Evolutionary conservation across 2,888 invertebrate species (phyloP).

Genomic region (Torymus auratus): DNA sequence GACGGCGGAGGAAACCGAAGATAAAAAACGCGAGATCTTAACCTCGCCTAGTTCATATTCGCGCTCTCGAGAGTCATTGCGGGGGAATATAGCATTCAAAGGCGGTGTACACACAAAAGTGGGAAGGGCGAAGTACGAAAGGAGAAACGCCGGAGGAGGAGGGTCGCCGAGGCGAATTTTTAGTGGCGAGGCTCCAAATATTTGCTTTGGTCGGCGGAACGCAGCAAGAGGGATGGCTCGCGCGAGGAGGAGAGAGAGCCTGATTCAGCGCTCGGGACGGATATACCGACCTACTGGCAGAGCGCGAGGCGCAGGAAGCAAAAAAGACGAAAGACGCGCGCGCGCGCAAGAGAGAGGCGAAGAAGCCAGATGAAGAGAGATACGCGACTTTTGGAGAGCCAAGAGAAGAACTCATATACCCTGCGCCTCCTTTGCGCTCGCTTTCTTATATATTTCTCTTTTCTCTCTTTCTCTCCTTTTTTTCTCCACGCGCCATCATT

Average conservation of each 20-base stretch:
- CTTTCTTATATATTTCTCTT: slow-evolving; percentile 57
- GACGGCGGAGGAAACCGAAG: slow-evolving; percentile 17
- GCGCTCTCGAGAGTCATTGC: slow-evolving; percentile 37
- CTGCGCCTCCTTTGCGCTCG: slow-evolving; percentile 17
- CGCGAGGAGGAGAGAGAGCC: slow-evolving; percentile 29
- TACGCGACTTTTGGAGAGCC: slow-evolving; percentile 56
- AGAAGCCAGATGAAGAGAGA: slow-evolving; percentile 59
- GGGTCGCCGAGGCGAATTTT: slow-evolving; percentile 67
- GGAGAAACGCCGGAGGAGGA: too few species aligned
- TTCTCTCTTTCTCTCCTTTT: slow-evolving; percentile 55
- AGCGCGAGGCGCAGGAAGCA: slow-evolving; percentile 4
- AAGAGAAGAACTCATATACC: slow-evolving; percentile 62
- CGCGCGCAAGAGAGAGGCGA: too few species aligned
- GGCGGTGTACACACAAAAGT: slow-evolving; percentile 35
- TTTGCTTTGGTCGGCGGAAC: slow-evolving; percentile 71
- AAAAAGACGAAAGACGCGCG: slow-evolving; percentile 11
- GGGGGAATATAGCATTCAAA: slow-evolving; percentile 34
- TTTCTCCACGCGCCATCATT: slow-evolving; percentile 32
- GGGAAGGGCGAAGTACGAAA: background rate
- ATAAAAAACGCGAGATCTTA: slow-evolving; percentile 3
- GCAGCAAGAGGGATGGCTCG: slow-evolving; percentile 17
- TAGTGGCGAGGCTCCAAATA: slow-evolving; percentile 76
- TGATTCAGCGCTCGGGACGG: slow-evolving; percentile 65
- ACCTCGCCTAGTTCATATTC: slow-evolving; percentile 37
- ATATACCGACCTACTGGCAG: slow-evolving; percentile 63